A percentile compares a stretch with the other conserved stretches of the same genome.
Evolutionary conservation across 2,797 vertebrate species (phyloP).

Genomic region (Choloepus didactylus): DNA sequence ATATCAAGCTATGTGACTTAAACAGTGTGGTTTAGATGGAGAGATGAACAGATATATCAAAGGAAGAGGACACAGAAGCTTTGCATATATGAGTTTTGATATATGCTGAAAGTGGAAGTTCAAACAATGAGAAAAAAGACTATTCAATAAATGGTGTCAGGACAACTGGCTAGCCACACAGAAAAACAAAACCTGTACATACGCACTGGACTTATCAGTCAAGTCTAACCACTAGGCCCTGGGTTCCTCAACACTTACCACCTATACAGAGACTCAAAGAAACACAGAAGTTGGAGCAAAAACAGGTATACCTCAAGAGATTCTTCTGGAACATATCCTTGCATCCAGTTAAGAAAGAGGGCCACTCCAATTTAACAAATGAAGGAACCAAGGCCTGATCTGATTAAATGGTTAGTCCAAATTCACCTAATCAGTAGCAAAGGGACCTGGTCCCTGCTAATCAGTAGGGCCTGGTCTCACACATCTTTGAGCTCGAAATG

Average conservation of each 20-base stretch:
- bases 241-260: not conserved
- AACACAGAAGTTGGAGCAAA: not conserved
- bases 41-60: not conserved
- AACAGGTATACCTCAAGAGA: not conserved
- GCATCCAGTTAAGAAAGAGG: not conserved
- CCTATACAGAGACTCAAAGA: conserved; percentile 11
- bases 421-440: conserved; percentile 7
- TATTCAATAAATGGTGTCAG: not conserved
- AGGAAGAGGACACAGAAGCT: not conserved
- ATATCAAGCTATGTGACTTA: not conserved
- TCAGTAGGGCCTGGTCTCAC: not conserved
- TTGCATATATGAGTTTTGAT: not conserved
- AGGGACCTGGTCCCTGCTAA: not conserved
- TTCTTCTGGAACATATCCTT: not conserved
- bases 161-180: not conserved
- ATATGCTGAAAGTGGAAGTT: not conserved
- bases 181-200: not conserved
- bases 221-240: not conserved
- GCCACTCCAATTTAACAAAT: conserved; percentile 5
- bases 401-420: not conserved
- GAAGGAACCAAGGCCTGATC: not conserved
- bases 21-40: not conserved
- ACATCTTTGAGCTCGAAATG: not conserved
- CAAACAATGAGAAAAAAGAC: not conserved
- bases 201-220: not conserved